These are phyloP conservation scores for Pygoscelis adeliae DNA, from an alignment of 2,113 vertebrate genomes.

Conservation along the genomic window DNA sequence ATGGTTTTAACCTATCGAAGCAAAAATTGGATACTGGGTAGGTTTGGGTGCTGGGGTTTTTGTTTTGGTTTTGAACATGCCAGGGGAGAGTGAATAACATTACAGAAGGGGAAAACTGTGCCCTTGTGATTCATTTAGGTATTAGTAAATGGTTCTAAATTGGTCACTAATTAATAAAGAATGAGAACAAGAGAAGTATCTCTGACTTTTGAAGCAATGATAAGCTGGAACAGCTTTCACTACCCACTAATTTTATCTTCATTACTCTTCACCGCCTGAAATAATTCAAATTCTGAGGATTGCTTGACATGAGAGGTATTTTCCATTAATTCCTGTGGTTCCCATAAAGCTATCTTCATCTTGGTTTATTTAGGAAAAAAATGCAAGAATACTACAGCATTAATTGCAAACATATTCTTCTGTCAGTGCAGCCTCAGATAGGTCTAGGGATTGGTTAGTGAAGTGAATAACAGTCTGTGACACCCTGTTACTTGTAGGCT, in stretches of 20 bases:
- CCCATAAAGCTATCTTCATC: neutral
- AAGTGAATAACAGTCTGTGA: neutral
- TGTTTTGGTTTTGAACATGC: neutral
- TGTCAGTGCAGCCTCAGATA: neutral
- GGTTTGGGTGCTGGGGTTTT: neutral
- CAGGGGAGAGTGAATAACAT: rapidly evolving
- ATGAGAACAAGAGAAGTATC: neutral
- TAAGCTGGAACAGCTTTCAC: neutral
- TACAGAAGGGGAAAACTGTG: neutral
- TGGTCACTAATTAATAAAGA: neutral
- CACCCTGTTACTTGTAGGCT: neutral
- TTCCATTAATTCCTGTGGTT: neutral
- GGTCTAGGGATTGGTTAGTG: neutral
- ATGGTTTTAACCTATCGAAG: neutral
- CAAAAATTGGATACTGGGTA: neutral
- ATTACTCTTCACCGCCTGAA: neutral
- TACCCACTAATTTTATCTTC: neutral
- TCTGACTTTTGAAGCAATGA: neutral
- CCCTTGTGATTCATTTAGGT: neutral
- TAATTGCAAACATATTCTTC: neutral
- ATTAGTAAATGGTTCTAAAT: neutral
- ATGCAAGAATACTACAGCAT: neutral
- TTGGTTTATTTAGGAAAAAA: neutral
- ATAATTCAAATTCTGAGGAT: neutral
- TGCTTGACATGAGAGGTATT: neutral